Base-by-base conservation (phyloP, 2,797 vertebrate genomes). In the Lophotriccus pileatus region DNA sequence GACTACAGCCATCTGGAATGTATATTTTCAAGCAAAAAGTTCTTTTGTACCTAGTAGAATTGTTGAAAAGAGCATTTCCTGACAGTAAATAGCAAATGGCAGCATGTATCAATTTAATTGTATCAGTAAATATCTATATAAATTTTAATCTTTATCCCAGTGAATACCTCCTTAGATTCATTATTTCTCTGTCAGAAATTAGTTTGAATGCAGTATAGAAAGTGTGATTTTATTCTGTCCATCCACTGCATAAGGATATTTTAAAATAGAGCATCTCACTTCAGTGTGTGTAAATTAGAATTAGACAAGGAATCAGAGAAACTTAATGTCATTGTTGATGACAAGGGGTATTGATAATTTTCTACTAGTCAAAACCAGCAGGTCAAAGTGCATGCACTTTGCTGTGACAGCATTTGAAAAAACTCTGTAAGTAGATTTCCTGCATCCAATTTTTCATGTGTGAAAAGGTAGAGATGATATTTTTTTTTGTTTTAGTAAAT, bases 61-160 rank as follows among this genome's bases (percentile, higher is more conserved):
- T 95, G 43, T 58, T 96, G 77, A 95, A 95, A 96, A 53, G 15
- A 95, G 49, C 36, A 53, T 91, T 96, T 83, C 67, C 62, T 53
- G 34, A 52, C 43, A 77, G 53, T 79, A 96, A 97, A 90, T 50
- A 77, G 53, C 77, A 96, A 97, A 90, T 53, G 52, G 9, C 49
- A 89, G 25, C 52, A 84, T 95, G 88, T 92, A 92, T 89, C 47
- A 84, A 80, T 67, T 84, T 88, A 80, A 94, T 88, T 95, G n/a
- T 66, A 78, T 86, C 39, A 59, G 39, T 78, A 96, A 91, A 89
- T 87, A 47, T 50, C 13, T 68, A 34, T 58, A 41, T 36, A 60
- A 50, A 90, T 84, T 94, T 93, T 58, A 90, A 9, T 89, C 84
- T 83, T 90, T 92, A 91, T 56, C 62, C 62, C 30, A 76, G 17